phyloP scores from a whole-genome alignment of 2,888 invertebrate species.

The Pseudeuparius sepicola region DNA sequence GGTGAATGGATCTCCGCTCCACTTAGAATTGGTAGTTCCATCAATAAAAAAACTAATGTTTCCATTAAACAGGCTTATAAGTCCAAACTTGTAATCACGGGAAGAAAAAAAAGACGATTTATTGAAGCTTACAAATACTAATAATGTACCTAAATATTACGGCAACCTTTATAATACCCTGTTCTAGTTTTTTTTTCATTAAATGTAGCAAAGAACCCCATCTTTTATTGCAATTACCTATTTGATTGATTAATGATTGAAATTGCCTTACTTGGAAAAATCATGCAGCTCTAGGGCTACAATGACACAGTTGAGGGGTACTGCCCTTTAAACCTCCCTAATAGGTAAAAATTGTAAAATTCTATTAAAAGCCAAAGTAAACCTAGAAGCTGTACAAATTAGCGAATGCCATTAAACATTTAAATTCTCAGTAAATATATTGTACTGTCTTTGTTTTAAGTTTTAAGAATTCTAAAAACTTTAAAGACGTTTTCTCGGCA shows the following conservation, averaged over 20 bases:
- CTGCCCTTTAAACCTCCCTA: not conserved
- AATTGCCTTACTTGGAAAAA: conserved; percentile 1
- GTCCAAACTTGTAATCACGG: no score
- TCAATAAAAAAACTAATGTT: no score
- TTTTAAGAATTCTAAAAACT: conserved; percentile 4
- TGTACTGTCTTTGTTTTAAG: not conserved
- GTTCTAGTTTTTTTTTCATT: conserved; percentile 8
- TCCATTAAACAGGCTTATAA: no score
- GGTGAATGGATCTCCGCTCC: conserved; percentile 4
- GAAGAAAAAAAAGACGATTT: no score
- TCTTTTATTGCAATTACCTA: conserved; percentile 6
- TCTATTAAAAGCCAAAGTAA: not conserved
- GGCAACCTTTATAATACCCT: conserved; percentile 4
- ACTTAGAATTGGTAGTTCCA: conserved; percentile 4
- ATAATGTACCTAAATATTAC: conserved; percentile 7
- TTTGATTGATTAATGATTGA: no score
- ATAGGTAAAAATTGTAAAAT: conserved; percentile 4
- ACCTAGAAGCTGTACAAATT: not conserved
- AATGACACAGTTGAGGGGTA: conserved; percentile 8
- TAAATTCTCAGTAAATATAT: conserved; percentile 2
- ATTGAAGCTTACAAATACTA: conserved; percentile 5
- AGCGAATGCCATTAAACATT: conserved; percentile 1
- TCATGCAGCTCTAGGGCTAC: conserved; percentile 5
- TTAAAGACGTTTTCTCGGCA: conserved; percentile 5
- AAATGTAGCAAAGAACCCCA: conserved; percentile 7